These are phyloP conservation scores for Tauraco hartlaubi DNA, from an alignment of 2,797 vertebrate species.

Conservation along the genomic window DNA sequence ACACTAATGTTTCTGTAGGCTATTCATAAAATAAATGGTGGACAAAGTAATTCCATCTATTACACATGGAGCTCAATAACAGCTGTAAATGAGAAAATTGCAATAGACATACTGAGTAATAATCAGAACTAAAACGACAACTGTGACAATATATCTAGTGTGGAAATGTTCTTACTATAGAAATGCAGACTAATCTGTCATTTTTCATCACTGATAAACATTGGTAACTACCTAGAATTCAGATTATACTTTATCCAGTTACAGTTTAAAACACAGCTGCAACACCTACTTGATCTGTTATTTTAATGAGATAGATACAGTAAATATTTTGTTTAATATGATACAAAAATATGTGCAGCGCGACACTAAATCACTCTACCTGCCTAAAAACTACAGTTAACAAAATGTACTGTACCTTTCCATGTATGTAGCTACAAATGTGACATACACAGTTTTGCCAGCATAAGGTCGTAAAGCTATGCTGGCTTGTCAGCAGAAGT, in stretches of 20 bases:
- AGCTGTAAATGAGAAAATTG: constrained; percentile 64
- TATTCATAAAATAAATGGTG: constrained; percentile 67
- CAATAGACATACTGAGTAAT: constrained; percentile 67
- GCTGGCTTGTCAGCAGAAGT: constrained; percentile 67
- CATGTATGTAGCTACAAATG: background rate
- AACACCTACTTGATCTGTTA: constrained; percentile 12
- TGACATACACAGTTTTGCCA: constrained; percentile 46
- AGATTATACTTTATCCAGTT: constrained; percentile 9
- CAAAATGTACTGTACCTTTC: background rate
- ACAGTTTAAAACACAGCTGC: background rate
- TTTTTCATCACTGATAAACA: constrained; percentile 50
- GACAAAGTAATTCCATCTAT: constrained; percentile 59
- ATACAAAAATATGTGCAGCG: background rate
- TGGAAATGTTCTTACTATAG: constrained; percentile 45
- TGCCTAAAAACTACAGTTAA: constrained; percentile 14
- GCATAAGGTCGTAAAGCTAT: constrained; percentile 55
- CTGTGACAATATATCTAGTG: constrained; percentile 66
- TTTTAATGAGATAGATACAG: background rate
- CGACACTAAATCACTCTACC: background rate
- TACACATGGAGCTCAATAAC: constrained; percentile 49
- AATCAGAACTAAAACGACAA: constrained; percentile 67
- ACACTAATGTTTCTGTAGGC: constrained; percentile 55
- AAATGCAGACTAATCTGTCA: constrained; percentile 24
- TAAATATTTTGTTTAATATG: background rate
- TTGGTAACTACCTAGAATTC: background rate